Evolutionary conservation across 2,888 invertebrate species (phyloP).

Genomic region (Pterostichus niger): DNA sequence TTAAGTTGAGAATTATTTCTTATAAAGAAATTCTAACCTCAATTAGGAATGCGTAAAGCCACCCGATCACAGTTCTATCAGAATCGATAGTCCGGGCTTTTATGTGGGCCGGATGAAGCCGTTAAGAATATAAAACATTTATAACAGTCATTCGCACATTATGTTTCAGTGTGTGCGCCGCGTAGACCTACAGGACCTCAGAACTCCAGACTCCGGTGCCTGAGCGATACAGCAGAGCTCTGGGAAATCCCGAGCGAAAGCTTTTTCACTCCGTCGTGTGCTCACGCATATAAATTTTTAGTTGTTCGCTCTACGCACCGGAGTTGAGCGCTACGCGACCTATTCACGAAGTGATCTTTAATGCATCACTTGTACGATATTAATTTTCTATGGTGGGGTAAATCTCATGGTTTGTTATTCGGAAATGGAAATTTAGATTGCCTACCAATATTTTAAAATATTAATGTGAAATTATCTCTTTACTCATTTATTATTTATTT

Average conservation of each 20-base stretch:
- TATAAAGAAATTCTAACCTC: no score
- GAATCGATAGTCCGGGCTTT: slow-evolving; percentile 26
- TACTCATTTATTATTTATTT: no score
- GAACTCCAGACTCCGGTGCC: slow-evolving; percentile 6
- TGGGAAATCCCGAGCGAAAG: slow-evolving; percentile 62
- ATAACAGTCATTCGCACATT: slow-evolving; percentile 60
- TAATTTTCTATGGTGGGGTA: slow-evolving; percentile 30
- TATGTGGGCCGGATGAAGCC: slow-evolving; percentile 43
- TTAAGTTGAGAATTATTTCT: no score
- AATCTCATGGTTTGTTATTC: no score
- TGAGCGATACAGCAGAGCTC: slow-evolving; percentile 49
- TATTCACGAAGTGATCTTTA: slow-evolving; percentile 52
- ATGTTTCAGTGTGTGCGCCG: slow-evolving; percentile 34
- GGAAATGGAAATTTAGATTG: no score
- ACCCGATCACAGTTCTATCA: background rate
- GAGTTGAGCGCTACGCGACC: background rate
- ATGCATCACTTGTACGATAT: slow-evolving; percentile 51
- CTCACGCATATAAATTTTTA: slow-evolving; percentile 62
- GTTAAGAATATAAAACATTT: slow-evolving; percentile 64
- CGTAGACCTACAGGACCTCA: slow-evolving; percentile 2
- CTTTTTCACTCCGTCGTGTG: slow-evolving; percentile 56
- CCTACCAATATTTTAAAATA: background rate
- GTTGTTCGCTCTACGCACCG: slow-evolving; percentile 46
- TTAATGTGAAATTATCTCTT: background rate
- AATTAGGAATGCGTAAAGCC: slow-evolving; percentile 3